Percentiles rank a stretch among this genome's conserved stretches.
phyloP scores from a whole-genome alignment of 2,888 invertebrate genomes.

The Cremastinae sp. region DNA sequence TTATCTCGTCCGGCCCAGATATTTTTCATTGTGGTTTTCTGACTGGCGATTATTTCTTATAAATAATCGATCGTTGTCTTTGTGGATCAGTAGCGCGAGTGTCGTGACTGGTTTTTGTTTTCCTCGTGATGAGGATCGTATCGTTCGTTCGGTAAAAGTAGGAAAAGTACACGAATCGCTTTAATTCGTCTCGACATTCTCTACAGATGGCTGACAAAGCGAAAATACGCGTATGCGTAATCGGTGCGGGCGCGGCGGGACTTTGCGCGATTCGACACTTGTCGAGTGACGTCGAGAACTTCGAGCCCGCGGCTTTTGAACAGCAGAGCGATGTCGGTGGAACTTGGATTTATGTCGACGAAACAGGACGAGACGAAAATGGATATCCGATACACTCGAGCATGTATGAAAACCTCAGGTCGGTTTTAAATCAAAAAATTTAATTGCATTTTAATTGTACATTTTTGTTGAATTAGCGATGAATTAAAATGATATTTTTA shows the following conservation, averaged over 20 bases:
- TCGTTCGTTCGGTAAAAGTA: too few species aligned
- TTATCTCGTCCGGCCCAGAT: constrained; percentile 51
- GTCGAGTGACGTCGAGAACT: constrained; percentile 80
- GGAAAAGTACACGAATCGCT: too few species aligned
- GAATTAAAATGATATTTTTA: too few species aligned
- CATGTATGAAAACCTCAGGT: constrained; percentile 90
- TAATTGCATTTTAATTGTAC: too few species aligned
- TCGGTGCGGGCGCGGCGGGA: constrained; percentile 90
- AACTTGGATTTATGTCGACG: constrained; percentile 89
- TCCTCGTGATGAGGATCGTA: too few species aligned
- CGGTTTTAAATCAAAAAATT: too few species aligned
- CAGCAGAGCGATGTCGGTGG: constrained; percentile 87
- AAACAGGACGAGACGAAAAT: constrained; percentile 84
- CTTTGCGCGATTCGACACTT: constrained; percentile 85
- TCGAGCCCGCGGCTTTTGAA: constrained; percentile 85
- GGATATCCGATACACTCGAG: constrained; percentile 88
- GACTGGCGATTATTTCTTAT: constrained; percentile 12
- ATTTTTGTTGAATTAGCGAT: too few species aligned
- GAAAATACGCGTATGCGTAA: constrained; percentile 82
- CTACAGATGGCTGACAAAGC: constrained; percentile 42
- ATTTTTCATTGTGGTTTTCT: constrained; percentile 54
- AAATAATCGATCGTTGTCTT: background rate
- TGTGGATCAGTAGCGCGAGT: background rate
- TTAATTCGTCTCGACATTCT: too few species aligned
- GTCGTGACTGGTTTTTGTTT: too few species aligned